These are phyloP conservation scores for Clepsis dumicolana DNA, from an alignment of 2,888 invertebrate species.

Conservation along the genomic window DNA sequence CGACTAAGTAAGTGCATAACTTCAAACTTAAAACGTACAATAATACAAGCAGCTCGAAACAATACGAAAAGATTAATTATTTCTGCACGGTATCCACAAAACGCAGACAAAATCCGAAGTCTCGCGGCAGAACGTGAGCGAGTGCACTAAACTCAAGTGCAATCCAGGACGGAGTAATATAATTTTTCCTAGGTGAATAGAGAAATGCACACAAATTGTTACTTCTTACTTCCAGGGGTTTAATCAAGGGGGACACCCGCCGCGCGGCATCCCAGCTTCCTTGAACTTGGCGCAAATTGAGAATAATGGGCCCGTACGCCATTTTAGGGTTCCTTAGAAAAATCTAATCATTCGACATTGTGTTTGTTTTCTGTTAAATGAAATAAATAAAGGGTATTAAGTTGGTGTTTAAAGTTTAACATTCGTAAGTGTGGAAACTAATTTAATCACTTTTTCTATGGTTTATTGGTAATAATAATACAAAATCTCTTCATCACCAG, in stretches of 20 bases:
- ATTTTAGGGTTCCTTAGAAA: conserved; percentile 71
- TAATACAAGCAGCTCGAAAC: not conserved
- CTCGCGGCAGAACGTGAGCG: conserved; percentile 43
- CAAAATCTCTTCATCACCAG: no score
- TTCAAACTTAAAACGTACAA: not conserved
- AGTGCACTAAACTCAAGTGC: conserved; percentile 61
- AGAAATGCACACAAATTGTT: conserved; percentile 79
- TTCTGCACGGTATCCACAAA: not conserved
- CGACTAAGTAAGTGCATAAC: not conserved
- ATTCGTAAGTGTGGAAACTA: conserved; percentile 2
- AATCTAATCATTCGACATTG: conserved; percentile 60
- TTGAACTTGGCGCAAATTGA: conserved; percentile 81
- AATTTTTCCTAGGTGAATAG: conserved; percentile 57
- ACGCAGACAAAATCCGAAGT: conserved; percentile 13
- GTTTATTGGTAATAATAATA: no score
- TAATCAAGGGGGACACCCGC: conserved; percentile 86
- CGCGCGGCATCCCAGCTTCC: conserved; percentile 70
- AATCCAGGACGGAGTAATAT: conserved; percentile 61
- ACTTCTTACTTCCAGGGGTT: conserved; percentile 78
- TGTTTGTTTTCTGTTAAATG: conserved; percentile 22
- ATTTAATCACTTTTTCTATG: not conserved
- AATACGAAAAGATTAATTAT: not conserved
- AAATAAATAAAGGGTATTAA: conserved; percentile 32
- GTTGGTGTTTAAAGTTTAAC: conserved; percentile 12
- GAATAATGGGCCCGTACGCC: conserved; percentile 78